Conservation (phyloP, 1,140 invertebrate species). For the Phortica variegata region DNA sequence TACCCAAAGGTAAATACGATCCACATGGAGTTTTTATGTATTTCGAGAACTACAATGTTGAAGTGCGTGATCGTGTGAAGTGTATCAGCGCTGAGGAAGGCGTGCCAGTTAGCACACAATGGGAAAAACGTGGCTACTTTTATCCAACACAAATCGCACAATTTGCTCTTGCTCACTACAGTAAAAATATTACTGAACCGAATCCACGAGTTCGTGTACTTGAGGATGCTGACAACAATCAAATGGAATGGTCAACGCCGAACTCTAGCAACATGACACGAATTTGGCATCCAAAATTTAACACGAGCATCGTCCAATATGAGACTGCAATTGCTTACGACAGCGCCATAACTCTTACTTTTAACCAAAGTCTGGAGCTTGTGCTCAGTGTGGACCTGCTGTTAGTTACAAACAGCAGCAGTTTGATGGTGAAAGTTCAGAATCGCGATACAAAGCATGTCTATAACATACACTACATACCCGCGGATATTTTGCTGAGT, state of each 20-base stretch:
- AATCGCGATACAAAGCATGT: conserved; percentile 74
- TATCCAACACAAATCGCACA: conserved; percentile 99
- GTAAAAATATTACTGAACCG: conserved; percentile 85
- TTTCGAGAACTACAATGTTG: conserved; percentile 97
- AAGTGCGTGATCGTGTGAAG: conserved; percentile 88
- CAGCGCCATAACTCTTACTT: conserved; percentile 66
- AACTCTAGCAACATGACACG: conserved; percentile 65
- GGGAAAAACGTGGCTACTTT: conserved; percentile 90
- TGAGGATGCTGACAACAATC: conserved; percentile 72
- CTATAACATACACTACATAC: conserved; percentile 82
- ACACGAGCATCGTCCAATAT: conserved; percentile 69
- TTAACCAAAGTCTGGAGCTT: conserved; percentile 75
- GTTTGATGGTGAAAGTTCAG: conserved; percentile 75
- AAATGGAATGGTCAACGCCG: conserved; percentile 69
- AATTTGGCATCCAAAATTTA: conserved; percentile 62
- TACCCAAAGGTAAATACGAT: conserved; percentile 84
- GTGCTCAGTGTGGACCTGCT: conserved; percentile 76
- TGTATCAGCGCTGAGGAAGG: conserved; percentile 90
- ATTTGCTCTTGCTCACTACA: conserved; percentile 95
- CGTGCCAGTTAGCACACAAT: conserved; percentile 92
- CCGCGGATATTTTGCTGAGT: conserved; percentile 70
- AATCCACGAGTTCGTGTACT: conserved; percentile 67
- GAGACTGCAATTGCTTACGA: conserved; percentile 69
- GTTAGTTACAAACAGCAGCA: conserved; percentile 76
- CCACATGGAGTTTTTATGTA: conserved; percentile 88